These are phyloP conservation scores for Pseudochirops cupreus DNA, from an alignment of 2,797 vertebrate genomes.

Conservation along the genomic window DNA sequence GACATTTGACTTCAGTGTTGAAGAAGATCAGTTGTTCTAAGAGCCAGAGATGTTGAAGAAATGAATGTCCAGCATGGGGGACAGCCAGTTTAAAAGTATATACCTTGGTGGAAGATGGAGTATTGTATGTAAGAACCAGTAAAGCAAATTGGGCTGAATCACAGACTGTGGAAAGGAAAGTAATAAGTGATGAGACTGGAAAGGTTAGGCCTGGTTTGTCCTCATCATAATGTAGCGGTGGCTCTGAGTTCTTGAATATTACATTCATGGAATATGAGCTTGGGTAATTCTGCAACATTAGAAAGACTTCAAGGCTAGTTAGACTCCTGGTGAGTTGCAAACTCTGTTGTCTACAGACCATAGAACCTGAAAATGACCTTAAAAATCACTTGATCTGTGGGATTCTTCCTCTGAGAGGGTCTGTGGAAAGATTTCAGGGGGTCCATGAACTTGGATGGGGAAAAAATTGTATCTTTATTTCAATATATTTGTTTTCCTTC, in stretches of 20 bases:
- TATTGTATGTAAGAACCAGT: background rate
- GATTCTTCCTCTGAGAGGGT: background rate
- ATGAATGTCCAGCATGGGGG: background rate
- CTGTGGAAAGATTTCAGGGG: background rate
- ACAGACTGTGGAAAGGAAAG: background rate
- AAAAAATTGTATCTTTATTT: background rate
- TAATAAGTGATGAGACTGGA: background rate
- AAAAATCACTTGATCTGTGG: background rate
- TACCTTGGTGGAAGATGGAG: background rate
- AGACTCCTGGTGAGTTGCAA: background rate
- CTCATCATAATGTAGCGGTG: background rate
- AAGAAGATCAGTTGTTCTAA: background rate
- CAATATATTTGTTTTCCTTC: background rate
- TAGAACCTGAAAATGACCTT: background rate
- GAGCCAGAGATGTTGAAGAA: background rate
- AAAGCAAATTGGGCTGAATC: background rate
- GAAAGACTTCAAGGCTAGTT: background rate
- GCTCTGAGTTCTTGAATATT: background rate
- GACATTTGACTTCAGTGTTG: background rate
- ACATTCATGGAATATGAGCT: background rate
- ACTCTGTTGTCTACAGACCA: background rate
- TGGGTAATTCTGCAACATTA: background rate
- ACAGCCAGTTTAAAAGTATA: background rate
- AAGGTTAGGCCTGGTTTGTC: background rate
- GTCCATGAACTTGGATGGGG: background rate